Base-by-base conservation (phyloP, 2,113 vertebrate species). In the Takifugu bimaculatus region DNA sequence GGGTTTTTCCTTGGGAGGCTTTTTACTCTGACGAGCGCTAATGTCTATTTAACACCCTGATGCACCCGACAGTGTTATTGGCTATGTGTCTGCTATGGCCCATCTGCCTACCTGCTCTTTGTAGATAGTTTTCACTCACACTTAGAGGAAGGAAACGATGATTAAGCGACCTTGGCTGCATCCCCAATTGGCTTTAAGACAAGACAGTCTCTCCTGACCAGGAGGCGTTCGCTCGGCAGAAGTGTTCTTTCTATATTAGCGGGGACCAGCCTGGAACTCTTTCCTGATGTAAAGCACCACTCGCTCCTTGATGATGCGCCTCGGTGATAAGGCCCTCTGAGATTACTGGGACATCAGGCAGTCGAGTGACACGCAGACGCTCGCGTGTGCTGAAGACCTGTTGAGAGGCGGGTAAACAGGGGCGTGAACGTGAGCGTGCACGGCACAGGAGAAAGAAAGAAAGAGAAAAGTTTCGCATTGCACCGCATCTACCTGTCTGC, bases 21-120 rank as follows among this genome's bases (percentile, higher is more conserved):
- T 78, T 86, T 79, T 74, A 61, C 70, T 54, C 77, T 72, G 60
- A 79, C 70, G 74, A 83, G 65, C 72, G 67, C 80, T 87, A 85
- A 87, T 82, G 77, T 83, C 83, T 83, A 75, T 89, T 89, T 88
- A 87, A 88, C 85, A 86, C 78, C 74, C 78, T 58, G 72, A 68
- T 74, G 78, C 75, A 64, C 82, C 81, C 74, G 73, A 51, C 71
- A 80, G 74, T 86, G 68, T 80, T 76, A 78, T 80, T 72, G 57
- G 65, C 70, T 68, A 58, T 44, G 68, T 76, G 68, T 71, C 70
- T 57, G 53, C 62, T 65, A 70, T 56, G 71, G 78, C 77, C 80
- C 79, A 87, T 86, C 75, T 76, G 82, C 86, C 82, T 75, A 63
- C 60, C 56, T 54, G 76, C 74, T 70, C 64, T 73, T 77, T 78